A percentile compares a stretch with the other conserved stretches of the same genome.
Evolutionary conservation across 2,888 invertebrate species (phyloP).

Genomic region (Campoplex capitator): DNA sequence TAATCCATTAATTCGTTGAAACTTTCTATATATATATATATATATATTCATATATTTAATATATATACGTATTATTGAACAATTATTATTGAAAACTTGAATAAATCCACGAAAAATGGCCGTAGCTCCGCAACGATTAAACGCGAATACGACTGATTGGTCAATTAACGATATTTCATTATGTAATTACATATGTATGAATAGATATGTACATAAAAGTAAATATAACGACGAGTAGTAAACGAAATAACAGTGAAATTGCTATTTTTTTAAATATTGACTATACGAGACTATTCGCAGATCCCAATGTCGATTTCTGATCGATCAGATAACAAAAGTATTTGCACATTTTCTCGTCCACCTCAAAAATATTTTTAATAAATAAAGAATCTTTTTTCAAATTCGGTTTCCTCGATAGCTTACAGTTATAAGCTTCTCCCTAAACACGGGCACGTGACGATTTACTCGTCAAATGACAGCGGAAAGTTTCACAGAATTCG

Average conservation of each 20-base stretch:
- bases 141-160: conserved; percentile 36
- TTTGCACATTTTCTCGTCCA: not conserved
- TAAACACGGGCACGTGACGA: no score
- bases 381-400: not conserved
- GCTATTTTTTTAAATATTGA: conserved; percentile 15
- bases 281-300: not conserved
- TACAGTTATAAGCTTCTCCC: not conserved
- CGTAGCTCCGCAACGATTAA: conserved; percentile 34
- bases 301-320: not conserved
- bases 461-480: not conserved
- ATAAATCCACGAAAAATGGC: conserved; percentile 21
- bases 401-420: not conserved
- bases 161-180: conserved; percentile 47
- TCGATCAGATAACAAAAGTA: not conserved
- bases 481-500: not conserved
- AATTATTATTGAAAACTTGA: conserved; percentile 10
- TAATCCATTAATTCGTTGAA: conserved; percentile 54
- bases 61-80: conserved; percentile 18
- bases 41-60: no score
- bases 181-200: conserved; percentile 41
- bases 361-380: not conserved
- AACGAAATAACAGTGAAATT: conserved; percentile 52
- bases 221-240: conserved; percentile 65
- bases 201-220: conserved; percentile 66
- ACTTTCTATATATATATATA: conserved; percentile 19